A percentile compares a stretch with the other conserved stretches of the same genome.
phyloP scores from a whole-genome alignment of 2,888 invertebrate species.

The Cristatella mucedo region DNA sequence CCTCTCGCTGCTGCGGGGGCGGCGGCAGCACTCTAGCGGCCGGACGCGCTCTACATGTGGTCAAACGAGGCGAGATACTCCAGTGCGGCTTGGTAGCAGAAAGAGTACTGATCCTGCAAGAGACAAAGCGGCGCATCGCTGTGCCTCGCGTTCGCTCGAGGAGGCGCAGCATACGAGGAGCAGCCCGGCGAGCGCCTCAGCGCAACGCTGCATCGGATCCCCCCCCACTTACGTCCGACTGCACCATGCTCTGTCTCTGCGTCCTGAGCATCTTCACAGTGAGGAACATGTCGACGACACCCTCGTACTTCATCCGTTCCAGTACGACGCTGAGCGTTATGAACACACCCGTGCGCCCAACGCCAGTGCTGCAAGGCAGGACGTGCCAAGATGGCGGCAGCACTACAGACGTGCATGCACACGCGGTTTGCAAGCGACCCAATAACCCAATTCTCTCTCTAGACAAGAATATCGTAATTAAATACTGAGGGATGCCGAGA shows the following conservation, averaged over 20 bases:
- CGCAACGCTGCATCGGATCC: too few species aligned
- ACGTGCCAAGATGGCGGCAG: too few species aligned
- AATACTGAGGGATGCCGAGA: too few species aligned
- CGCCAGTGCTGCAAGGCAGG: constrained; percentile 81
- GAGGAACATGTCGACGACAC: constrained; percentile 96
- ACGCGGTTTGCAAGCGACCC: too few species aligned
- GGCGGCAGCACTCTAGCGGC: too few species aligned
- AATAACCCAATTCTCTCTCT: too few species aligned
- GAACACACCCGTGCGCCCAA: constrained; percentile 95
- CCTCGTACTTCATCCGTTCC: constrained; percentile 97
- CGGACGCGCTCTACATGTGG: constrained; percentile 49
- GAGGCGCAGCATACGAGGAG: neutral
- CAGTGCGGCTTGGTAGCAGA: constrained; percentile 94
- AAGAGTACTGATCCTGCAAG: constrained; percentile 80
- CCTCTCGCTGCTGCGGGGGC: too few species aligned
- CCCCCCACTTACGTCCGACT: constrained; percentile 90
- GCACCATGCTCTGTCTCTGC: constrained; percentile 97
- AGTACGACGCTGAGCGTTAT: constrained; percentile 91
- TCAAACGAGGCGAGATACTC: constrained; percentile 97
- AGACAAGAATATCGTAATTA: too few species aligned
- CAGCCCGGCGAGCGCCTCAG: neutral
- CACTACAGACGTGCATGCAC: too few species aligned
- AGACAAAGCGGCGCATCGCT: neutral
- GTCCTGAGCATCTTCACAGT: constrained; percentile 93
- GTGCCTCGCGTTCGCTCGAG: neutral